A percentile compares a stretch with the other conserved stretches of the same genome.
These are phyloP conservation scores for Streptopelia turtur DNA, from an alignment of 2,797 vertebrate species.

Conservation along the genomic window DNA sequence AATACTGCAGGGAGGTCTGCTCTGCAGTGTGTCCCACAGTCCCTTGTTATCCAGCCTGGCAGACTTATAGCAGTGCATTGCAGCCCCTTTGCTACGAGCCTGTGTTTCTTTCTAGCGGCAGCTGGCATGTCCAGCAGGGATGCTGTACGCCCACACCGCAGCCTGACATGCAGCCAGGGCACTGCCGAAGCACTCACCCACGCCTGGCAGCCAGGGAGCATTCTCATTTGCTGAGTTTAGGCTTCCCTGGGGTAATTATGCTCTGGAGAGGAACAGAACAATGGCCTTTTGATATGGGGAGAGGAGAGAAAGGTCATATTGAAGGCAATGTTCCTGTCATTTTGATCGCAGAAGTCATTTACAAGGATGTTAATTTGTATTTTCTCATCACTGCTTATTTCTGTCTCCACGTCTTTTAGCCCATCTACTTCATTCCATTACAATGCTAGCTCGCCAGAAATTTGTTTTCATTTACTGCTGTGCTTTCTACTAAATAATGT, in stretches of 20 bases:
- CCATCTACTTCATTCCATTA: not conserved
- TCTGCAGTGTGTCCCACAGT: not conserved
- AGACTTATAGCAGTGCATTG: not conserved
- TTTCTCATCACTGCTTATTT: not conserved
- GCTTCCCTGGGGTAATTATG: not conserved
- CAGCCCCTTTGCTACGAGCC: not conserved
- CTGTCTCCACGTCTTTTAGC: not conserved
- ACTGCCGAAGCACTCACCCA: not conserved
- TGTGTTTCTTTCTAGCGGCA: not conserved
- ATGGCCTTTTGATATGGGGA: not conserved
- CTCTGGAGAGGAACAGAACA: not conserved
- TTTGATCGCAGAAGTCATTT: not conserved
- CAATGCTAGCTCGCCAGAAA: not conserved
- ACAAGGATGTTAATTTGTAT: not conserved
- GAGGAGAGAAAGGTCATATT: not conserved
- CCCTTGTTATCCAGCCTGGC: not conserved
- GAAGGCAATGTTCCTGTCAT: not conserved
- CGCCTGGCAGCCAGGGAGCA: not conserved
- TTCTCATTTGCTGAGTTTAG: not conserved
- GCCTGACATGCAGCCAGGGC: not conserved
- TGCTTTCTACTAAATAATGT: not conserved
- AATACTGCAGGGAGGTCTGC: not conserved
- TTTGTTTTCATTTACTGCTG: not conserved
- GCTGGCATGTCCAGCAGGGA: not conserved
- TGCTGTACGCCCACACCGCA: fast-evolving